phyloP scores from a whole-genome alignment of 2,888 invertebrate genomes.

The Torymus tubicola region DNA sequence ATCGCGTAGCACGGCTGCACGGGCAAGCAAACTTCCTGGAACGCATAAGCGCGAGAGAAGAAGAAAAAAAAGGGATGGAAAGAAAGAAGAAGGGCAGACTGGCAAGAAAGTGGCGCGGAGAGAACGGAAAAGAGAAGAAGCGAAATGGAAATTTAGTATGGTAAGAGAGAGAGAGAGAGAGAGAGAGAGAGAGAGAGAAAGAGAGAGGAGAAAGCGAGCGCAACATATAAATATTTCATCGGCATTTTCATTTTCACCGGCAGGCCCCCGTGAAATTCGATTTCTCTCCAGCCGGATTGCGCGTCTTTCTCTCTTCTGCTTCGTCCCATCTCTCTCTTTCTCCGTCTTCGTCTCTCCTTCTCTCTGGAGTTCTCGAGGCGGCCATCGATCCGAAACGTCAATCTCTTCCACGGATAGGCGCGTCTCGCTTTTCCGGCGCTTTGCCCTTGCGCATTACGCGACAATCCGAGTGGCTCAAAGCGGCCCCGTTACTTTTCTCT shows the following conservation, averaged over 20 bases:
- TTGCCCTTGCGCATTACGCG: constrained; percentile 40
- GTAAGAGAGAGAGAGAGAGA: neutral
- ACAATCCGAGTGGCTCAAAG: constrained; percentile 45
- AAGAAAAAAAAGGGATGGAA: neutral
- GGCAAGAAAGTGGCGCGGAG: neutral
- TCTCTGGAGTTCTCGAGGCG: neutral
- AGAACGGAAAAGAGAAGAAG: constrained; percentile 12
- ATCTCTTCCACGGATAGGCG: constrained; percentile 43
- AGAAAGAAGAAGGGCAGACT: neutral
- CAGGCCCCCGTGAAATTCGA: constrained; percentile 52
- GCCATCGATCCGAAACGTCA: constrained; percentile 50
- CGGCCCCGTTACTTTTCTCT: constrained; percentile 21
- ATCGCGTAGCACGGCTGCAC: neutral
- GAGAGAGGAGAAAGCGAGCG: neutral
- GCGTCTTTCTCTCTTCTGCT: neutral
- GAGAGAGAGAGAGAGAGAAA: neutral
- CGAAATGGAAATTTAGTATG: constrained; percentile 42
- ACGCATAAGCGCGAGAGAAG: neutral
- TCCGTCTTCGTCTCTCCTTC: neutral
- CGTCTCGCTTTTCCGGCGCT: constrained; percentile 45
- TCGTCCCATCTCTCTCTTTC: constrained; percentile 15
- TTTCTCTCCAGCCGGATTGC: constrained; percentile 30
- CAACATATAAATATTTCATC: constrained; percentile 54
- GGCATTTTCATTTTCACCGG: constrained; percentile 51
- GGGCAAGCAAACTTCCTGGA: constrained; percentile 14